Percentiles rank a stretch among this genome's conserved stretches.
Conservation (phyloP, 2,797 vertebrate species). For the Petrocephalus schoutedeni region DNA sequence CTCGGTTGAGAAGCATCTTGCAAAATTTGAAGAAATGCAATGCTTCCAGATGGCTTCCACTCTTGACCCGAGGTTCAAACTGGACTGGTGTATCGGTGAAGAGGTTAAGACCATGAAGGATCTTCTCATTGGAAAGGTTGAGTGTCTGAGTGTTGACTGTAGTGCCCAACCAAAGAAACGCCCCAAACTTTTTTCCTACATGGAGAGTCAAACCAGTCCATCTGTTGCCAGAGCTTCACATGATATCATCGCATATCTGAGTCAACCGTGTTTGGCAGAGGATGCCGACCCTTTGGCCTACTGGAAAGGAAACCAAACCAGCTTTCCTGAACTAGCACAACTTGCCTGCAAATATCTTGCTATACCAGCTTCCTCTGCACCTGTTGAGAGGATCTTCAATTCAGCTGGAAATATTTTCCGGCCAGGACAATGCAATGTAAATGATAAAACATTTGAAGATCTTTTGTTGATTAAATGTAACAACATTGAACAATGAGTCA, state of each 20-base stretch:
- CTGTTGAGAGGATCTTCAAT: neutral
- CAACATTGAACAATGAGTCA: neutral
- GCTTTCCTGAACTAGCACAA: neutral
- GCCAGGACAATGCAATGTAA: neutral
- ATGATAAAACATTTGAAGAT: neutral
- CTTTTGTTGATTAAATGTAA: neutral
- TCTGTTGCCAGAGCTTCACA: neutral
- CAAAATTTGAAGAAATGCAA: neutral
- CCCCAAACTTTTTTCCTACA: neutral
- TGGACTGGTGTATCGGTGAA: neutral
- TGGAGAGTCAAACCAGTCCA: neutral
- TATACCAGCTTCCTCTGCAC: neutral
- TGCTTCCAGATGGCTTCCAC: neutral
- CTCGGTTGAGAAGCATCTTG: neutral
- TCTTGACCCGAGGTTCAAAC: neutral
- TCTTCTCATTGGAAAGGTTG: neutral
- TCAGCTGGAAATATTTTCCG: neutral
- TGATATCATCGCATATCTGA: neutral
- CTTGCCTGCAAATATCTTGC: neutral
- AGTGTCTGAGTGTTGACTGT: neutral
- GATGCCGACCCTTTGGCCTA: neutral
- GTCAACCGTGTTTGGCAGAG: neutral
- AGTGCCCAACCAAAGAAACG: neutral
- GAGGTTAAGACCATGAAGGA: neutral
- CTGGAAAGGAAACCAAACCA: neutral